Percentiles rank a stretch among this genome's conserved stretches.
These are phyloP conservation scores for Celastrina argiolus DNA, from an alignment of 2,888 invertebrate species.

Conservation along the genomic window DNA sequence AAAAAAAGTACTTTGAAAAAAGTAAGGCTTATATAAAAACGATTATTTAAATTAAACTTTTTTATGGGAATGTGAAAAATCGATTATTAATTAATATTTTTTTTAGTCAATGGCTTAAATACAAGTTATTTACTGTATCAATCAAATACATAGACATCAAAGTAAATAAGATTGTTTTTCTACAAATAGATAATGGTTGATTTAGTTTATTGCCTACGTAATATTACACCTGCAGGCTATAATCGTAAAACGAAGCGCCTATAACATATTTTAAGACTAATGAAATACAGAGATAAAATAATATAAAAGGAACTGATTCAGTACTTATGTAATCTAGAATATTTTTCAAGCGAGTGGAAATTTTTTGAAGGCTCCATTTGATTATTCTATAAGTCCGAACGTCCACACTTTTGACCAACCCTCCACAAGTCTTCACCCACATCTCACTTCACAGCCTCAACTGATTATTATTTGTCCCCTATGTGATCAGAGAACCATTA, in stretches of 20 bases:
- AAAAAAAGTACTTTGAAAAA: too few relatives aligned
- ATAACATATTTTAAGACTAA: background rate
- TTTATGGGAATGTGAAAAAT: too few relatives aligned
- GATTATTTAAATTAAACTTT: too few relatives aligned
- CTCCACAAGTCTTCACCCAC: constrained; percentile 50
- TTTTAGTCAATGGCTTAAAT: too few relatives aligned
- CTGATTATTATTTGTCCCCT: background rate
- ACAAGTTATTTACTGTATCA: too few relatives aligned
- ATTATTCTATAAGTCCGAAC: constrained; percentile 35
- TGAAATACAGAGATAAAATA: background rate
- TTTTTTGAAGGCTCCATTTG: background rate
- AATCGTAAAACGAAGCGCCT: background rate
- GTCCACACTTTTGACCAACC: constrained; percentile 35
- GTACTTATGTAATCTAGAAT: constrained; percentile 36
- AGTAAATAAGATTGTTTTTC: background rate
- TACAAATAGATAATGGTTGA: background rate
- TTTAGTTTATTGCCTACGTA: background rate
- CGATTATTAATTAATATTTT: too few relatives aligned
- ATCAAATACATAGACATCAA: background rate
- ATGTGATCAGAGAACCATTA: background rate
- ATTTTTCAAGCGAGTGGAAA: constrained; percentile 37
- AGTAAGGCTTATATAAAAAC: too few relatives aligned
- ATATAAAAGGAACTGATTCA: background rate
- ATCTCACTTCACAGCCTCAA: constrained; percentile 38
- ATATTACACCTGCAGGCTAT: background rate